A percentile compares a stretch with the other conserved stretches of the same genome.
Evolutionary conservation across 37 sponge, comb jelly and placozoan genomes (phyloP).

Genomic region (Eunapius fragilis): DNA sequence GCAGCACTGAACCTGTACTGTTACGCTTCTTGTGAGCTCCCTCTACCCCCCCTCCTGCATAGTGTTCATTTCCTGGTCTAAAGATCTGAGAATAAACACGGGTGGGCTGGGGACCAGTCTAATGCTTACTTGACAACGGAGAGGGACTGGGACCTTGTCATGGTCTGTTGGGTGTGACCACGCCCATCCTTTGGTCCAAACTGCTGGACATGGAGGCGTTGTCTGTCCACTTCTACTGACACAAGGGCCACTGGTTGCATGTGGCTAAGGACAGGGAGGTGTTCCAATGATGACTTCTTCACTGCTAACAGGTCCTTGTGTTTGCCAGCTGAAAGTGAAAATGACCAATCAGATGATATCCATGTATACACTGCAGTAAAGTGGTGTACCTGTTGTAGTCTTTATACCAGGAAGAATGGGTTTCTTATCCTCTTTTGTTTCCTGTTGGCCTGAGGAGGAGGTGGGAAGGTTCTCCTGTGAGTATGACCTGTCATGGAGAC

Average conservation of each 20-base stretch:
- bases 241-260: conserved; percentile 64
- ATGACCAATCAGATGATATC: too few relatives aligned
- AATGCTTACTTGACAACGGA: conserved; percentile 26
- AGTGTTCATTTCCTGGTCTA: neutral
- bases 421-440: too few relatives aligned
- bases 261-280: conserved; percentile 30
- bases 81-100: neutral
- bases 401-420: too few relatives aligned
- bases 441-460: too few relatives aligned
- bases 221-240: conserved; percentile 63
- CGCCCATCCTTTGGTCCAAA: neutral
- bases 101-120: neutral
- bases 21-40: conserved; percentile 20
- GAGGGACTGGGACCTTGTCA: conserved; percentile 39
- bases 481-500: too few relatives aligned
- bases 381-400: too few relatives aligned
- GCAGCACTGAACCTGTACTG: conserved; percentile 35
- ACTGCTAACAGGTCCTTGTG: too few relatives aligned
- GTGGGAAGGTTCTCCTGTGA: too few relatives aligned
- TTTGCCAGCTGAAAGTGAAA: too few relatives aligned
- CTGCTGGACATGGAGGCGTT: conserved; percentile 31
- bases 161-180: neutral
- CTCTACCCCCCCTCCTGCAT: neutral
- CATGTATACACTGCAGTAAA: too few relatives aligned
- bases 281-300: neutral